Base-by-base conservation (phyloP, 2,888 invertebrate genomes). In the Acronicta alni region DNA sequence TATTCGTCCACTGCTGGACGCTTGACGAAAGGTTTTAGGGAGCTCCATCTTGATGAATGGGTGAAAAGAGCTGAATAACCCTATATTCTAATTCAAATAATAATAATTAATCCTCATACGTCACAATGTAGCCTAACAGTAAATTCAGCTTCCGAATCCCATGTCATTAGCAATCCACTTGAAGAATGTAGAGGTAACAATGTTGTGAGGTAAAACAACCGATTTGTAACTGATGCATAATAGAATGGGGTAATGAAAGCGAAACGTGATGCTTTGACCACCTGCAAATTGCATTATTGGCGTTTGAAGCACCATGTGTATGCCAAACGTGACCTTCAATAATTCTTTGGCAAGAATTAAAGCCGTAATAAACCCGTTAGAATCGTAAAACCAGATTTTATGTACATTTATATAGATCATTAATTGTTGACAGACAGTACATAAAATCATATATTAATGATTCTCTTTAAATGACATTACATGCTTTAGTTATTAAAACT, bases 51-150 rank as follows among this genome's bases (percentile, higher is more conserved):
- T n/a, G n/a, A n/a, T n/a, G n/a, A n/a, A n/a, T n/a, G n/a, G n/a
- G n/a, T n/a, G 3, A 5, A 5, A 23, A 2, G 9, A 9, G 10
- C 26, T 26, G 26, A 26, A 26, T 10, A 26, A 26, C 10, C 26
- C 26, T 23, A 1, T 20, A 4, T 20, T 26, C 30, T 30, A 30
- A 23, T 23, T 20, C 3, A 1, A 26, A 8, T 30, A 30, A 30
- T 30, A 2, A 30, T 10, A 4, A 30, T 10, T 30, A 30, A 32
- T 32, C 4, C 32, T 14, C 14, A 32, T 32, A 14, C 1, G 10
- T 30, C 1, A 30, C 12, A 30, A 30, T 30, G 10, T 12, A 46
- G 42, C 46, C 48, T 73, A 67, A 76, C 70, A 14, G 0, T 32
- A 32, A 5, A 14, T 32, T 32, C 9, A 10, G 26, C 4, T 32